Evolutionary conservation across 2,888 invertebrate genomes (phyloP), one percentile per base, ranked within the genome.

Genomic region (Chrysopilus asiliformis): DNA sequence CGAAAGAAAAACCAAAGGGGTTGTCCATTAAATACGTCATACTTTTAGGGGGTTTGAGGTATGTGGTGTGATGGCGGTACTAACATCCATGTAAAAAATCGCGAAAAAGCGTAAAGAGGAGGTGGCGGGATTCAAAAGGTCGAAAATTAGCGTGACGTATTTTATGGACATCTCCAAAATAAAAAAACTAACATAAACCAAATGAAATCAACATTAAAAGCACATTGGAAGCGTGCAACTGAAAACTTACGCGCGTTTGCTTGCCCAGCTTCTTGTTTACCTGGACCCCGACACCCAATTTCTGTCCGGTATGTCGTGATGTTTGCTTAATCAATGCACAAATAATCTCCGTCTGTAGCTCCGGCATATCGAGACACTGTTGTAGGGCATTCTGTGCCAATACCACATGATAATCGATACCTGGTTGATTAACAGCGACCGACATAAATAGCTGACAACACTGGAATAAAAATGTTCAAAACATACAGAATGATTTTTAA

Each of bases 371-470:
- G 42, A 95, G 70, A 60, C 93, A 93, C 60, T 87, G 86, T 56
- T 87, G 85, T 39, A 97, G 71, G 20, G 94, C 89, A 64, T 93
- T 93, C 72, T 95, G 95, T 12, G 94, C 94, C 42, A 97, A 70
- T 41, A 89, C 89, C 53, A 97, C 93, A 66, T 97, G 95, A 67
- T 94, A 93, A 68, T 97, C 95, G 51, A 95, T 86, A 55, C 91
- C 89, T 36, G 91, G 85, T 55, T 87, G 86, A 65, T 94, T 93
- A 48, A 97, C 85, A 29, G 87, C 82, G 45, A 94, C 93, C 3
- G 90, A 91, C 76, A 89, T 90, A 68, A 95, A 97, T 46, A 95
- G 72, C 58, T 94, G 90, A 47, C 90, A 83, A 61, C 91, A 89
- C 87, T 90, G 68, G 32, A 57, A 54, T 41, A 27, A 34, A 31